phyloP scores from a whole-genome alignment of 1,140 invertebrate genomes.

The Saccostrea glomerata region DNA sequence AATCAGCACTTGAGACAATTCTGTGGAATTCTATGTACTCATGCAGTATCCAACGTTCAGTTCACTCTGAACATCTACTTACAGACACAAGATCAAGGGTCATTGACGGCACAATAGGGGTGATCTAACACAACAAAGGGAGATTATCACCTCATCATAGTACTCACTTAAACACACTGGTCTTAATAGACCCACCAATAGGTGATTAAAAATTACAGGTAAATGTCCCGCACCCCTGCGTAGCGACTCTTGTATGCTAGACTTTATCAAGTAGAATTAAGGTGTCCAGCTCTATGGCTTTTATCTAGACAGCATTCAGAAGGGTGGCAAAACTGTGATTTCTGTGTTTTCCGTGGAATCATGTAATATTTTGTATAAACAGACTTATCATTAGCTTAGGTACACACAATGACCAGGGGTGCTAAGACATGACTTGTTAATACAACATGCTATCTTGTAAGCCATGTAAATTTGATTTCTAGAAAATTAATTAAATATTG shows the following conservation, averaged over 20 bases:
- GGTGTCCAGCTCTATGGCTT: neutral
- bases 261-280: conserved; percentile 21
- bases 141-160: conserved; percentile 33
- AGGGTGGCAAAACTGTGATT: conserved; percentile 28
- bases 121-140: conserved; percentile 30
- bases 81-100: neutral
- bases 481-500: conserved; percentile 31
- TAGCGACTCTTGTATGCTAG: conserved; percentile 2
- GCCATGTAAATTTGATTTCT: conserved; percentile 19
- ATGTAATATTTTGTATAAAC: conserved; percentile 33
- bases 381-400: conserved; percentile 20
- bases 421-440: conserved; percentile 38
- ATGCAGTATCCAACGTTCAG: neutral
- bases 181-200: neutral
- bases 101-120: neutral
- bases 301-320: neutral
- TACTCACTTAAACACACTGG: neutral
- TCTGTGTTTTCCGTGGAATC: neutral
- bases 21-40: neutral
- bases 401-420: neutral
- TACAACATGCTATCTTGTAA: conserved; percentile 26
- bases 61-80: neutral
- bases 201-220: conserved; percentile 36
- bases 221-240: conserved; percentile 8
- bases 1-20: neutral